Evolutionary conservation across 2,888 invertebrate species (phyloP).

Genomic region (Pomacea canaliculata): DNA sequence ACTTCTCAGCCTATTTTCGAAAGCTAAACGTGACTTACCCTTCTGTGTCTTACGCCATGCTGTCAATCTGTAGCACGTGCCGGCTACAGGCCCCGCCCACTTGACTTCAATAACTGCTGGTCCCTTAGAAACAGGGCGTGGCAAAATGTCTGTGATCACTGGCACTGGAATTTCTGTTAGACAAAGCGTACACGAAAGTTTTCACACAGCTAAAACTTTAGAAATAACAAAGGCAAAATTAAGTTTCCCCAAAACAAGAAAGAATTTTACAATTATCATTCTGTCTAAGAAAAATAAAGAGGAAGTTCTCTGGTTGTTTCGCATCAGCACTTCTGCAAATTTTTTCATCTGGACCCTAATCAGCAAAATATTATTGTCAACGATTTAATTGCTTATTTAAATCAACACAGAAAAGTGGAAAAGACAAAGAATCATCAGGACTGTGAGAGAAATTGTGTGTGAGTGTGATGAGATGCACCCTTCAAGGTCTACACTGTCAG

Average conservation of each 20-base stretch:
- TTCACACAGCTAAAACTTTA: neutral
- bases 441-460: too few relatives aligned
- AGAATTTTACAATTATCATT: too few relatives aligned
- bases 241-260: too few relatives aligned
- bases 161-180: slow-evolving; percentile 14
- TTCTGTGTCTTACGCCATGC: slow-evolving; percentile 17
- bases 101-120: slow-evolving; percentile 31
- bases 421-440: too few relatives aligned
- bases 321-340: too few relatives aligned
- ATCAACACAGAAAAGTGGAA: too few relatives aligned
- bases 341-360: too few relatives aligned
- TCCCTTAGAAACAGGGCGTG: slow-evolving; percentile 29
- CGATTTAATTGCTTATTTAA: too few relatives aligned
- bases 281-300: too few relatives aligned
- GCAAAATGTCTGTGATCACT: slow-evolving; percentile 28
- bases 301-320: too few relatives aligned
- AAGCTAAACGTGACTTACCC: neutral
- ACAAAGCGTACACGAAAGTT: neutral
- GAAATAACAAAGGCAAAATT: neutral
- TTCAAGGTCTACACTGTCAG: slow-evolving; percentile 24
- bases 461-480: neutral
- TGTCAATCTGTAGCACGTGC: slow-evolving; percentile 4
- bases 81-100: slow-evolving; percentile 18
- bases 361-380: too few relatives aligned
- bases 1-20: too few relatives aligned